Percentiles rank a stretch among this genome's conserved stretches.
These are phyloP conservation scores for Edolisoma coerulescens DNA, from an alignment of 2,113 vertebrate species.

Conservation along the genomic window DNA sequence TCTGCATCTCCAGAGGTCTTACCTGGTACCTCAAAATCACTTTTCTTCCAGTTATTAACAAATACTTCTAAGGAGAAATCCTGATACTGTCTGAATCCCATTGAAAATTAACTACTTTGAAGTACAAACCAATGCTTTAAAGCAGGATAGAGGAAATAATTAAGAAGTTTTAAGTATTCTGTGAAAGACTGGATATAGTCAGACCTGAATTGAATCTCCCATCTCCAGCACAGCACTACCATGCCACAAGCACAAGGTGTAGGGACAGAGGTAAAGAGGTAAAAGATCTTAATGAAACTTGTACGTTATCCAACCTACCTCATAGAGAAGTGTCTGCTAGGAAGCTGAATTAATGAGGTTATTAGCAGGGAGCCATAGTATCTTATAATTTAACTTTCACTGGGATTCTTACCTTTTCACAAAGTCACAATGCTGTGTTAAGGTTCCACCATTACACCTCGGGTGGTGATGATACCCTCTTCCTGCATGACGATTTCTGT, in stretches of 20 bases:
- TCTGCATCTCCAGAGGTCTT: neutral
- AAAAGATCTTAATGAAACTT: neutral
- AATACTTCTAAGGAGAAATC: neutral
- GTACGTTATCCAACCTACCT: neutral
- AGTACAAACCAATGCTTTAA: neutral
- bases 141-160: neutral
- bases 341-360: neutral
- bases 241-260: neutral
- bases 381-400: neutral
- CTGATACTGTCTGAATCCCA: neutral
- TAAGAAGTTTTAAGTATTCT: neutral
- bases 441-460: neutral
- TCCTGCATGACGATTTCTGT: rapidly evolving
- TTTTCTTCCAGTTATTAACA: neutral
- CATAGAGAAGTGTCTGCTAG: neutral
- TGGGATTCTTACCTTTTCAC: neutral
- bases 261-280: neutral
- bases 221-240: neutral
- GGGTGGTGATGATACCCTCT: neutral
- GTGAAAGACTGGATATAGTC: neutral
- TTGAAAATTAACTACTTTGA: neutral
- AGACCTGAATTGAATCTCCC: neutral
- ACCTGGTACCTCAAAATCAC: neutral
- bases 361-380: neutral
- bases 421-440: neutral